Base-by-base conservation (phyloP, 2,113 vertebrate genomes). In the Trinectes maculatus region DNA sequence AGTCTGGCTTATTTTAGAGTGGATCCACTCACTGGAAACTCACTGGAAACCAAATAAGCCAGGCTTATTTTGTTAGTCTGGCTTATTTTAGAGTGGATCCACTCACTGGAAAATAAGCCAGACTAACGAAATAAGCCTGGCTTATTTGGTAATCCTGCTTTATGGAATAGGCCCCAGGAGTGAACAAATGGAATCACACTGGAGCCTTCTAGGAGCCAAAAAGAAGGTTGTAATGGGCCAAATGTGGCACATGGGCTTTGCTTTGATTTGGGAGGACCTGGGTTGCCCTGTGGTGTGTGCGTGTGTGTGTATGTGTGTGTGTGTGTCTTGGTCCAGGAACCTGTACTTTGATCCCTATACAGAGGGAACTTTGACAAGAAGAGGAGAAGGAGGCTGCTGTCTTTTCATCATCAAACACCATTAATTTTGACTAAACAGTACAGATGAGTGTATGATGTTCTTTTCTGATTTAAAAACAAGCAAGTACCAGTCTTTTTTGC, bases 181-280 rank as follows among this genome's bases (percentile, higher is more conserved):
- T 55, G 63, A 89, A 69, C 65, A 53, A 77, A 80, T 42, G 77
- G 47, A 78, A 74, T 69, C 49, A 48, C 47, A 59, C 40, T 40
- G 46, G 49, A 68, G 67, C 11, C 21, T 26, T n/a, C 51, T 12
- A 13, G 28, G 68, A 72, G 69, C 49, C 69, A 64, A 63, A 47
- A 49, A 6, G 53, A 46, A 58, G 33, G 46, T 44, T 51, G 62
- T 57, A 11, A 25, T 52, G 37, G 52, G 47, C 63, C 44, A 82
- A 79, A 73, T 61, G 62, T 52, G 37, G 55, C 62, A 66, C 74
- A 56, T 70, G 74, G 52, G 47, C 55, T 18, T 52, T 29, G 58
- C 24, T 36, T 62, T 34, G 54, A 40, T 63, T 22, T 55, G 28
- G 69, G 68, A 71, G 65, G 53, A 59, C 44, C 36, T 61, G 34